phyloP scores from a whole-genome alignment of 2,888 invertebrate species.

The Geotrupes spiniger region DNA sequence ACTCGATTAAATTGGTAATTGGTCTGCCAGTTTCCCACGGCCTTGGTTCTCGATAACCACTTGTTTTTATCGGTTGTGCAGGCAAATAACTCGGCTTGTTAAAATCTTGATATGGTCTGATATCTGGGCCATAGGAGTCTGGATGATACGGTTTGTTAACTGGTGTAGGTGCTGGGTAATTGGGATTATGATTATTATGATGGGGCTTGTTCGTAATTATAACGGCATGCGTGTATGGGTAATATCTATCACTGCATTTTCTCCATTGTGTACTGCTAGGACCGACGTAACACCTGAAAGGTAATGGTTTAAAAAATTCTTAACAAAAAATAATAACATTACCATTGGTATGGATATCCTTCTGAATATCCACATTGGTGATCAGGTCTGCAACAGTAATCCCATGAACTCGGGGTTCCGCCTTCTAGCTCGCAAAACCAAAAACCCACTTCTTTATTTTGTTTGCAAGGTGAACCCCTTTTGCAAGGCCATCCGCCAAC shows the following conservation, averaged over 20 bases:
- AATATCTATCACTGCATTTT: conserved; percentile 81
- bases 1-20: not conserved
- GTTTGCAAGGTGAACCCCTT: conserved; percentile 63
- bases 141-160: conserved; percentile 14
- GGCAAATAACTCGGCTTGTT: conserved; percentile 11
- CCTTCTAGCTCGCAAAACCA: conserved; percentile 83
- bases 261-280: conserved; percentile 77
- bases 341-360: conserved; percentile 82
- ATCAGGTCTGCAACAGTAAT: conserved; percentile 80
- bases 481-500: conserved; percentile 80
- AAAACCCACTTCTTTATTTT: conserved; percentile 73
- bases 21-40: conserved; percentile 20
- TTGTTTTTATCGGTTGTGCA: conserved; percentile 6
- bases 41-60: conserved; percentile 14
- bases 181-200: conserved; percentile 29
- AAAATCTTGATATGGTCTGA: conserved; percentile 16
- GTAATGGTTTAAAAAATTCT: not conserved
- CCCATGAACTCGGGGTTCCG: conserved; percentile 70
- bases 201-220: no score
- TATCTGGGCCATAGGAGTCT: conserved; percentile 10
- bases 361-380: conserved; percentile 82
- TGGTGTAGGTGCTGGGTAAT: not conserved
- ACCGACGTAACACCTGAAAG: conserved; percentile 78
- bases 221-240: conserved; percentile 54
- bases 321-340: conserved; percentile 29